Conservation (phyloP, 2,113 vertebrate genomes). For the Brachypteracias leptosomus region DNA sequence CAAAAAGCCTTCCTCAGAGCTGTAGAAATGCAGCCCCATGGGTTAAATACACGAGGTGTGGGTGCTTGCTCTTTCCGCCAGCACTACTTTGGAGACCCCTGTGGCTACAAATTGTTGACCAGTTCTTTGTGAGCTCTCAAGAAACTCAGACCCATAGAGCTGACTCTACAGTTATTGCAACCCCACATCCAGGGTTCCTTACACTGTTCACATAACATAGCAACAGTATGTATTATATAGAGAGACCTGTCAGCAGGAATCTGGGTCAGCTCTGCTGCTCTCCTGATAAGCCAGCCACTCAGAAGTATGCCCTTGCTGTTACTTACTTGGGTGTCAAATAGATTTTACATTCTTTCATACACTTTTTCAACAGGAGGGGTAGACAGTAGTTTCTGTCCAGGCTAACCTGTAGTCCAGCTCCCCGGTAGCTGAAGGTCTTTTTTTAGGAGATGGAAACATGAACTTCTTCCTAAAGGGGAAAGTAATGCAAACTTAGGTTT, state of each 20-base stretch:
- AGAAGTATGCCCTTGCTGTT: not conserved
- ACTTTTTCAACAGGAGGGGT: not conserved
- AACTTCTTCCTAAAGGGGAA: not conserved
- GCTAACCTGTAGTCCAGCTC: not conserved
- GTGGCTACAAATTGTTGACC: not conserved
- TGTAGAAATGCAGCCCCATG: not conserved
- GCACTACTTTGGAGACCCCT: not conserved
- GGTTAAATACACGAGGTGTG: accelerated
- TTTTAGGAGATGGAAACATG: not conserved
- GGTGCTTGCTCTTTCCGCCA: not conserved
- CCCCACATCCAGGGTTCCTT: not conserved
- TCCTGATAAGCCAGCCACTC: not conserved
- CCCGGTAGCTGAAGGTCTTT: accelerated
- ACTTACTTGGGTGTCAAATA: not conserved
- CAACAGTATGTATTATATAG: not conserved
- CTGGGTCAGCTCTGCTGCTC: accelerated
- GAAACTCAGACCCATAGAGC: not conserved
- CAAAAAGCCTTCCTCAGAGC: not conserved
- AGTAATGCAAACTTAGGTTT: not conserved
- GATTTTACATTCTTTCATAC: not conserved
- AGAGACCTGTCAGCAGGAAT: not conserved
- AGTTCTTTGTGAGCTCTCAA: accelerated
- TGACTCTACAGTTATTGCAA: not conserved
- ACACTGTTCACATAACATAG: not conserved
- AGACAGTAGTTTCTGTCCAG: not conserved